Evolutionary conservation across 2,888 invertebrate genomes (phyloP).

Genomic region (Athripsodes cinereus): DNA sequence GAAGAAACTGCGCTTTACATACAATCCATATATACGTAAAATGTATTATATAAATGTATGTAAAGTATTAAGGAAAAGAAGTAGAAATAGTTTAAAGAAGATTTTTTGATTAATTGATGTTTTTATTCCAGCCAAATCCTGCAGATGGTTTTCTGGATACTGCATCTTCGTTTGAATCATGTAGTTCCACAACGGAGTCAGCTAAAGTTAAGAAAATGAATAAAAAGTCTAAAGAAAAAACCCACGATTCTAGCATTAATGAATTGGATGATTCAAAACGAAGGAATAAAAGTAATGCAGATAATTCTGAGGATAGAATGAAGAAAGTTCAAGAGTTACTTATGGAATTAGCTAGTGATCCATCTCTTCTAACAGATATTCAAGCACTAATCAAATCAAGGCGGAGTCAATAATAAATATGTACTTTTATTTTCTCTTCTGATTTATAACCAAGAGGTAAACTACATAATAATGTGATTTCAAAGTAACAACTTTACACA

Average conservation of each 20-base stretch:
- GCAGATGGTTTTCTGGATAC: neutral
- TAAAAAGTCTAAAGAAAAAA: neutral
- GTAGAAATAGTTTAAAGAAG: too few relatives aligned
- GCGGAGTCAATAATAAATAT: neutral
- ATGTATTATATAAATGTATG: too few relatives aligned
- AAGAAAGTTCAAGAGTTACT: neutral
- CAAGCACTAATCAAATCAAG: neutral
- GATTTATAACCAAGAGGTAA: too few relatives aligned
- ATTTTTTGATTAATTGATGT: too few relatives aligned
- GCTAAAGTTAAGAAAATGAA: neutral
- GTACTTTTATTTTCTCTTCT: too few relatives aligned
- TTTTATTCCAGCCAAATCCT: too few relatives aligned
- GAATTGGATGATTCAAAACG: neutral
- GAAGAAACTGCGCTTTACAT: too few relatives aligned
- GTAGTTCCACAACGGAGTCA: neutral
- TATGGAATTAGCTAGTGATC: neutral
- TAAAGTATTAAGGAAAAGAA: too few relatives aligned
- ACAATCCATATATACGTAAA: too few relatives aligned
- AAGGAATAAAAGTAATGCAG: neutral
- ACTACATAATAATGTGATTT: too few relatives aligned
- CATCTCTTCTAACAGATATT: neutral
- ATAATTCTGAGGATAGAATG: neutral
- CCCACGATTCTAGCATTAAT: too few relatives aligned
- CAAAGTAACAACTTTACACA: too few relatives aligned
- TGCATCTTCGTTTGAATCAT: neutral